Base-by-base conservation (phyloP, 2,888 invertebrate genomes). In the Luperina testacea region DNA sequence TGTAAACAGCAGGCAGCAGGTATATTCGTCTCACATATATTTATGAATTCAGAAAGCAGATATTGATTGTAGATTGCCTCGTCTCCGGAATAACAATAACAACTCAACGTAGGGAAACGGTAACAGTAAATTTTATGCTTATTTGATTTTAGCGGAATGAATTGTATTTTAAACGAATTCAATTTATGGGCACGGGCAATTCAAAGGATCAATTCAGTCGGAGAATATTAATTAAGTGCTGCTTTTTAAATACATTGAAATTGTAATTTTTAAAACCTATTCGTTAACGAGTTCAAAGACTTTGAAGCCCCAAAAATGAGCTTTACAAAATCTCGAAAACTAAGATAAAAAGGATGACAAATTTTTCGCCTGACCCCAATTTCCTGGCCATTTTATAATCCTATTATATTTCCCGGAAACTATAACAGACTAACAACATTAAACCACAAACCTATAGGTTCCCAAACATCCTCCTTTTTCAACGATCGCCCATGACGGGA, bases 1-100 rank as follows among this genome's bases (percentile, higher is more conserved):
- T 20, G 77, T 69, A 69, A 70, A 78, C 61, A 84, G 63, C 2
- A 59, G 11, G 57, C 5, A 59, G 59, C 72, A 13, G 7, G 69
- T 80, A 79, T 80, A 71, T 77, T 77, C 76, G 80, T 89, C 85
- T 83, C 67, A 75, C 57, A 1, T 72, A 82, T 82, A 94, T 93
- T 93, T 92, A 93, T 93, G 57, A 81, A 87, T 84, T 85, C 83
- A 87, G 90, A 90, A 88, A 89, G 84, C 87, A 78, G 90, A 91
- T 92, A 94, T 93, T 94, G 92, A 93, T 92, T 91, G 92, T 88
- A 84, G 87, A 91, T 90, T 91, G 87, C 90, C 83, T 69, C 75
- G 77, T 81, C 87, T 83, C 77, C 76, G 73, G 48, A 65, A 48
- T 72, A 77, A 70, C 74, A 76, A 79, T 53, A 75, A 85, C 81